Evolutionary conservation across 2,888 invertebrate genomes (phyloP).

Genomic region (Dryomyza anilis): DNA sequence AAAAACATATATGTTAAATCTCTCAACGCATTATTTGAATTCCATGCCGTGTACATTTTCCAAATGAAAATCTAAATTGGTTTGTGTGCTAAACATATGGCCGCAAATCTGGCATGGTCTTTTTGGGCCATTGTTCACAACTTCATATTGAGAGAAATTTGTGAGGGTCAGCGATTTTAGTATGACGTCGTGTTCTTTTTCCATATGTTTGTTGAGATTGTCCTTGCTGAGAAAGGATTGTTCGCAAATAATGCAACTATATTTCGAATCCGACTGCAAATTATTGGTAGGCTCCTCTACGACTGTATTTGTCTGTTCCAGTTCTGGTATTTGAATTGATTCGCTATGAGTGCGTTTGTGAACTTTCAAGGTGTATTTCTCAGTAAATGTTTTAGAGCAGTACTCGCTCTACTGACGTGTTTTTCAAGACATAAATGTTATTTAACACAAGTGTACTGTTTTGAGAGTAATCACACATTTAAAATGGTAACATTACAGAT

Average conservation of each 20-base stretch:
- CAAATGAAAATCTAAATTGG: conserved; percentile 39
- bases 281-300: too few species aligned
- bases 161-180: conserved; percentile 35
- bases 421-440: too few species aligned
- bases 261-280: conserved; percentile 27
- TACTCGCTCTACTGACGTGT: too few species aligned
- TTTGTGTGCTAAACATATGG: conserved; percentile 40
- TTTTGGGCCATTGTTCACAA: conserved; percentile 35
- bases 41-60: conserved; percentile 36
- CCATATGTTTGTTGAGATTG: conserved; percentile 42
- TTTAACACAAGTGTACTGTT: too few species aligned
- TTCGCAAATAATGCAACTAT: conserved; percentile 40
- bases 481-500: too few species aligned
- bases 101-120: conserved; percentile 41
- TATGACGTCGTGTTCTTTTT: conserved; percentile 44
- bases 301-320: too few species aligned
- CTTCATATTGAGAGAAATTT: conserved; percentile 40
- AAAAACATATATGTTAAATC: too few species aligned
- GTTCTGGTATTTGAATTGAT: neutral
- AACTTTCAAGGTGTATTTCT: conserved; percentile 56
- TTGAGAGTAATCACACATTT: too few species aligned
- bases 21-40: too few species aligned
- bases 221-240: conserved; percentile 37
- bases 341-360: conserved; percentile 48
- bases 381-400: conserved; percentile 54